A percentile compares a stretch with the other conserved stretches of the same genome.
Conservation (phyloP, 2,797 vertebrate species). For the Epinephelus coioides region DNA sequence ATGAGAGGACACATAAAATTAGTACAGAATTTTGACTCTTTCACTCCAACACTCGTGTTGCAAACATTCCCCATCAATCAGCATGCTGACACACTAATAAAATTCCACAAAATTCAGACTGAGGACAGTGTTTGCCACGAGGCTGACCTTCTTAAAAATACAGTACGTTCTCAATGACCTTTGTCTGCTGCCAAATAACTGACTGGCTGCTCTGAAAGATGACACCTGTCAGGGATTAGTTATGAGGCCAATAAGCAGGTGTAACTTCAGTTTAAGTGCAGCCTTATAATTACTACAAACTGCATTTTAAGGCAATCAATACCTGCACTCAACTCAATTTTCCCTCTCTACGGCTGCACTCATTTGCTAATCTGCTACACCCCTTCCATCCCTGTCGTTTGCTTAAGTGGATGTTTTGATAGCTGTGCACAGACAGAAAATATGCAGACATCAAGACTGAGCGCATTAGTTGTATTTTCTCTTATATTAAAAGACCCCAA, state of each 20-base stretch:
- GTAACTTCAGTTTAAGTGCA: neutral
- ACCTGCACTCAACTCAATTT: neutral
- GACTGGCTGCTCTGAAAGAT: conserved; percentile 52
- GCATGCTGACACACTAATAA: neutral
- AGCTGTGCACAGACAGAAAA: neutral
- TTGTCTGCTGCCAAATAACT: conserved; percentile 46
- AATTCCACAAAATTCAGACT: neutral
- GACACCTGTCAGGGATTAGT: conserved; percentile 52
- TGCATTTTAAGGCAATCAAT: conserved; percentile 1
- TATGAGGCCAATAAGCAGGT: conserved; percentile 55
- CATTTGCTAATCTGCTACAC: neutral
- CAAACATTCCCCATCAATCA: conserved; percentile 1
- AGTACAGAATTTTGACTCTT: conserved; percentile 71
- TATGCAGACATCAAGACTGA: neutral
- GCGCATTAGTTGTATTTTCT: neutral
- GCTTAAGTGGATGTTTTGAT: neutral
- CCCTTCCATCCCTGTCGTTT: neutral
- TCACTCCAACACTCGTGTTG: conserved; percentile 22
- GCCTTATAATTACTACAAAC: neutral
- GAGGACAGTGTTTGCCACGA: conserved; percentile 1
- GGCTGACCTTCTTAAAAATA: conserved; percentile 8
- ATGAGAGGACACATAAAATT: conserved; percentile 87
- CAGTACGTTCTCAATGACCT: conserved; percentile 48
- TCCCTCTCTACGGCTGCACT: neutral
- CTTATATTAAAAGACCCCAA: neutral